Conservation (phyloP, 2,888 invertebrate genomes). For the Arctia plantaginis region DNA sequence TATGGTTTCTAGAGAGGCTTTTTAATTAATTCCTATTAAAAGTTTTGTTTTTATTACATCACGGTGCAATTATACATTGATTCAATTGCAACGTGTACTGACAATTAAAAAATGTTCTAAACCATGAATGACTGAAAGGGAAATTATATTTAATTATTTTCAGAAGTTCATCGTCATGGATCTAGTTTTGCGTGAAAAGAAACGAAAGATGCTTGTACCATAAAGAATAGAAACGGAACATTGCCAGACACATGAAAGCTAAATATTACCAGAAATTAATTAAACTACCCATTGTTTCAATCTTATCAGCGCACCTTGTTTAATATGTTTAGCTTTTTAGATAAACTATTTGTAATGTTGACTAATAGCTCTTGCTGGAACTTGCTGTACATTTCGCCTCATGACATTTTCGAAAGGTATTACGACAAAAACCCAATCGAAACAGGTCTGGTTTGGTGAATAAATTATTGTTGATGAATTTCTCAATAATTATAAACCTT, state of each 20-base stretch:
- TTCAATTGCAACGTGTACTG: neutral
- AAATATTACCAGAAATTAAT: slow-evolving; percentile 1
- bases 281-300: too few relatives aligned
- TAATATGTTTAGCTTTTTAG: too few relatives aligned
- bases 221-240: slow-evolving; percentile 53
- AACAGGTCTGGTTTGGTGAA: too few relatives aligned
- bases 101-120: neutral
- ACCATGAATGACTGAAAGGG: neutral
- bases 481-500: too few relatives aligned
- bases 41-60: neutral
- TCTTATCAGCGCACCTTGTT: too few relatives aligned
- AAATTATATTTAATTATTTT: neutral
- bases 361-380: too few relatives aligned
- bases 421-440: too few relatives aligned
- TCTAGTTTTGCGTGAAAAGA: slow-evolving; percentile 52
- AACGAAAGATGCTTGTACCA: slow-evolving; percentile 48
- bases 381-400: too few relatives aligned
- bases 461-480: too few relatives aligned
- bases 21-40: neutral
- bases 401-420: too few relatives aligned
- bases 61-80: neutral
- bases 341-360: too few relatives aligned
- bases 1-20: slow-evolving; percentile 31
- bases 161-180: neutral
- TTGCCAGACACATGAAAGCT: neutral